These are phyloP conservation scores for Coccyzus lansbergi DNA, from an alignment of 2,797 vertebrate genomes.

Conservation along the genomic window DNA sequence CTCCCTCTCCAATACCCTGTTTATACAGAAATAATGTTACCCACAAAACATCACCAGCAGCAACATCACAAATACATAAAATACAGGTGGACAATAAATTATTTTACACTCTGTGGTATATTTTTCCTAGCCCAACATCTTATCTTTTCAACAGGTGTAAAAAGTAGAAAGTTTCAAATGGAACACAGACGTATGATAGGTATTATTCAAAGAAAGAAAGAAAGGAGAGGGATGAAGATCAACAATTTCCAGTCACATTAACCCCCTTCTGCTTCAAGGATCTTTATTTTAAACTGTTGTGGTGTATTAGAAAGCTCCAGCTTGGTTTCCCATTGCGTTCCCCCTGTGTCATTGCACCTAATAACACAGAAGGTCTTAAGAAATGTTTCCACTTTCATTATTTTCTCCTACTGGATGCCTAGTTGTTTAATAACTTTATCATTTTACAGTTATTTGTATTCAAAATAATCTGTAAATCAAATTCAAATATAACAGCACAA, in stretches of 20 bases:
- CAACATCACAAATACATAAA: background rate
- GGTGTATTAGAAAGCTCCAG: slow-evolving; percentile 57
- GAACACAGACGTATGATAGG: background rate
- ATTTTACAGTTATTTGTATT: slow-evolving; percentile 54
- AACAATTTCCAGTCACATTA: slow-evolving; percentile 37
- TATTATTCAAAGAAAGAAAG: background rate
- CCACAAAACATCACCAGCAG: background rate
- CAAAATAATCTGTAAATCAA: slow-evolving; percentile 50
- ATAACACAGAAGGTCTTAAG: slow-evolving; percentile 43
- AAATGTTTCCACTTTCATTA: slow-evolving; percentile 62
- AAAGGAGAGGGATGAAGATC: background rate
- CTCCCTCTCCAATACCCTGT: background rate
- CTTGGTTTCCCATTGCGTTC: slow-evolving; percentile 57
- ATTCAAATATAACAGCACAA: slow-evolving; percentile 27
- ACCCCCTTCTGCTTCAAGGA: slow-evolving; percentile 52
- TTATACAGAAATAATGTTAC: background rate
- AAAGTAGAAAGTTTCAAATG: background rate
- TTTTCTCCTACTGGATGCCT: slow-evolving; percentile 37
- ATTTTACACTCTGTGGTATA: background rate
- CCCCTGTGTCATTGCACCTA: slow-evolving; percentile 57
- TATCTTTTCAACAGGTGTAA: background rate
- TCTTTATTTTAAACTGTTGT: slow-evolving; percentile 58
- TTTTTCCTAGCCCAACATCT: background rate
- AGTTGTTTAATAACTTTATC: slow-evolving; percentile 54
- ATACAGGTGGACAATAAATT: background rate